phyloP scores from a whole-genome alignment of 2,113 vertebrate species.

The Orycteropus afer region DNA sequence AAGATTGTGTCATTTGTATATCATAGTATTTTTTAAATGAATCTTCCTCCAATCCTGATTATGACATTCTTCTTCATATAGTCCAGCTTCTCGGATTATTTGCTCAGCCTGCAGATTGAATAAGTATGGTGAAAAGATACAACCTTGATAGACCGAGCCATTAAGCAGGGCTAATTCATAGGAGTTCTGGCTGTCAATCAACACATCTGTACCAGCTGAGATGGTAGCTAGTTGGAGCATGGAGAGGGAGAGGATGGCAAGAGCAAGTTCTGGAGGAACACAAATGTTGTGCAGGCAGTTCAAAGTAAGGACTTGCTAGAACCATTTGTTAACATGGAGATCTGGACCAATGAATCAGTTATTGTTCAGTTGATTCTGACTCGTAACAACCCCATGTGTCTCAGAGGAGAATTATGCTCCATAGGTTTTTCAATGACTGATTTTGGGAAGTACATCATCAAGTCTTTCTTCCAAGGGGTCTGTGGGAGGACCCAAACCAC shows the following conservation, averaged over 20 bases:
- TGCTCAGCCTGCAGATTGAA: not conserved
- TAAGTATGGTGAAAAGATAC: not conserved
- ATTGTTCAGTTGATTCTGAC: not conserved
- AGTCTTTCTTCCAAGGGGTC: not conserved
- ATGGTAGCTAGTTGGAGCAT: not conserved
- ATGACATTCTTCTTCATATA: not conserved
- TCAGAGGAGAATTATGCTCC: not conserved
- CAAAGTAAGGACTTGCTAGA: not conserved
- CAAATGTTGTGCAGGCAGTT: not conserved
- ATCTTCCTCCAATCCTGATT: not conserved
- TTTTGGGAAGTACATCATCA: not conserved
- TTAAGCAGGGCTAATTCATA: rapidly evolving
- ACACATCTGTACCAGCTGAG: rapidly evolving
- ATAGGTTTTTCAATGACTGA: not conserved
- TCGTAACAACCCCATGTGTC: not conserved
- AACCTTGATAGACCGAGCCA: not conserved
- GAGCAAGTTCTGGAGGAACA: not conserved
- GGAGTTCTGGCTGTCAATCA: not conserved
- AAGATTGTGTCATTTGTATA: not conserved
- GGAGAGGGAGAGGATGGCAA: not conserved
- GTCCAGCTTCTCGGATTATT: not conserved
- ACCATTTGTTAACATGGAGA: rapidly evolving
- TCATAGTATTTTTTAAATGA: not conserved
- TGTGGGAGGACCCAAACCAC: not conserved
- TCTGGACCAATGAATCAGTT: not conserved